Percentiles rank a stretch among this genome's conserved stretches.
Evolutionary conservation across 2,888 invertebrate genomes (phyloP).

Genomic region (Antheraea yamamai): DNA sequence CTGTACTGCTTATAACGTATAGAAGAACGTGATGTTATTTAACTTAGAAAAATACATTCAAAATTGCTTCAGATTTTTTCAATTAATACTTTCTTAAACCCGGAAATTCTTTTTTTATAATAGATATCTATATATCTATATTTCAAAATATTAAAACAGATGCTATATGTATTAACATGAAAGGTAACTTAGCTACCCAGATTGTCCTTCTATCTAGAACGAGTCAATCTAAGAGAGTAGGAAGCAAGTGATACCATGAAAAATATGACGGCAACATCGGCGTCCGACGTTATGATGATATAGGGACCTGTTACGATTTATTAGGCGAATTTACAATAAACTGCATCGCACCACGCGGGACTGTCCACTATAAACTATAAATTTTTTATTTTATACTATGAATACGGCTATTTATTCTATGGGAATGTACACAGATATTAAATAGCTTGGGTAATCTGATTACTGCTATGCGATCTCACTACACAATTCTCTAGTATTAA

Average conservation of each 20-base stretch:
- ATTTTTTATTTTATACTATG: not conserved
- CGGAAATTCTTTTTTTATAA: no score
- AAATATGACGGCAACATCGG: slow-evolving; percentile 48
- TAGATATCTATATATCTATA: no score
- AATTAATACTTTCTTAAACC: no score
- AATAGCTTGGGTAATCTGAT: not conserved
- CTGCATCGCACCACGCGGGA: not conserved
- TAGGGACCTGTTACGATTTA: slow-evolving; percentile 44
- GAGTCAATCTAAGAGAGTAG: slow-evolving; percentile 53
- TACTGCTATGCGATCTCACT: not conserved
- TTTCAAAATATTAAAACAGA: not conserved
- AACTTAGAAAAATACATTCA: no score
- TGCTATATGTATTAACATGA: not conserved
- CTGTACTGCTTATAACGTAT: no score
- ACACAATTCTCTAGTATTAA: not conserved
- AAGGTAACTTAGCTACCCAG: slow-evolving; percentile 35
- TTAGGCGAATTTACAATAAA: slow-evolving; percentile 23
- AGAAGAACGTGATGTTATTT: no score
- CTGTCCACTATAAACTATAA: not conserved
- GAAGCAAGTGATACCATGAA: slow-evolving; percentile 54
- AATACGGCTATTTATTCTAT: not conserved
- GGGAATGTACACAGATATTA: not conserved
- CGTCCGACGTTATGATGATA: slow-evolving; percentile 47
- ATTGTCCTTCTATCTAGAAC: slow-evolving; percentile 48
- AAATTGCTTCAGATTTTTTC: no score